Evolutionary conservation across 1,140 invertebrate genomes (phyloP), one percentile per base, ranked within the genome.

Genomic region (Eufriesea mexicana): DNA sequence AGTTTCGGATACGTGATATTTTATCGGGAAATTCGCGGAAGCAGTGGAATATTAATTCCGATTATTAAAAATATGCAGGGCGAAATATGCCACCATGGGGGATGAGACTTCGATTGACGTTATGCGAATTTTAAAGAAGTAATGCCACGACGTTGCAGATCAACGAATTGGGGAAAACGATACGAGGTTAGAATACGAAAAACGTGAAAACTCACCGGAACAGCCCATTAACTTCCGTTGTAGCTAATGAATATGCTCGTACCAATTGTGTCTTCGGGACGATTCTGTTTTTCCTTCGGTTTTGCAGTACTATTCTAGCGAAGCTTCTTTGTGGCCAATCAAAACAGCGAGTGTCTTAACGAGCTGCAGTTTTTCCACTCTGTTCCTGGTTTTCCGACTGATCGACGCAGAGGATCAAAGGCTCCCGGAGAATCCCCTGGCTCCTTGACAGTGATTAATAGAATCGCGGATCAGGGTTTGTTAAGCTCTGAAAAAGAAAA

Each of bases 261-360:
- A 35, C 35, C 35, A 2, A 35, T 2, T 35, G 35, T 35, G 35
- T 35, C 35, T 35, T 35, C 35, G 35, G 35, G 35, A 35, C 4
- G 35, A 35, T 35, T 35, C 4, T 35, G 35, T 35, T 35, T 35
- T 35, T 35, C 35, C 1, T 35, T 35, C 35, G 35, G 35, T 4
- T 35, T 35, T 35, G 35, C 35, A 4, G 35, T 35, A 35, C 35
- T 35, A 35, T 35, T 35, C 35, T 35, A 59, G 45, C n/a, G 42
- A 23, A 59, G 23, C 42, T 20, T 54, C 71, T 79, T 79, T 72
- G 68, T 73, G 66, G 42, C 49, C 45, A 51, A 71, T 72, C 59
- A 71, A 74, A 66, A 59, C 45, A 70, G 45, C 10, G 25, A 68
- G 18, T 10, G 68, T 23, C n/a, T 66, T 67, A 77, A 83, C 45